Evolutionary conservation across 2,113 vertebrate species (phyloP), one percentile per base, ranked within the genome.

Genomic region (Corydoras sp.): DNA sequence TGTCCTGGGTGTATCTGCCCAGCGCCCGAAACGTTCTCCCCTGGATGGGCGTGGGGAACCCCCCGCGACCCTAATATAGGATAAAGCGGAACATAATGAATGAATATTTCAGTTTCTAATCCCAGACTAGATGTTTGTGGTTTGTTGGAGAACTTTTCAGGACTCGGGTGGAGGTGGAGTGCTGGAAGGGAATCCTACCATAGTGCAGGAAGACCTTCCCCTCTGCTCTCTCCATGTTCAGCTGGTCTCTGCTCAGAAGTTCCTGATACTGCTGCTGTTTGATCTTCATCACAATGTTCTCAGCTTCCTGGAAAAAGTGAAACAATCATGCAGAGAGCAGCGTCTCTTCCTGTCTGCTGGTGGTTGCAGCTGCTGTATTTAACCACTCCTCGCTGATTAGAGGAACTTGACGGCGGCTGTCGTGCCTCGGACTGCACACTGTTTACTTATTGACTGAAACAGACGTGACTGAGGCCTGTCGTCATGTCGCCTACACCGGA

Each of bases 251-350:
- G 68, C 58, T 14, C 78, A 99, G 88, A 59, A 99, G 91, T 55
- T 98, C 95, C 5, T 90, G 78, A 68, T 95, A 96, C 79, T 97
- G 95, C 86, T 97, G 95, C 86, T 94, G 93, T 85, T 88, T 95
- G 85, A 99, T 99, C 84, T 94, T 98, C 80, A 93, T 85, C 85
- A 98, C 85, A 76, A 99, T 97, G 83, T 89, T 77, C 73, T 99
- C 97, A 18, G 97, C 97, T 86, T 98, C 97, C 97, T 99, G 89
- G 81, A 80, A 80, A 87, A 85, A 32, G 76, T 49, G 69, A 69
- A 81, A 76, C 78, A 84, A 77, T 69, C 72, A 78, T 68, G 74
- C 73, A 77, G 61, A 63, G 69, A 49, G 10, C 24, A 61, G 18
- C 56, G 56, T 81, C 69, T 81, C 77, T 81, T 83, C 71, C 74